Conservation (phyloP, 1,140 invertebrate genomes). For the Meloidogyne hapla region DNA sequence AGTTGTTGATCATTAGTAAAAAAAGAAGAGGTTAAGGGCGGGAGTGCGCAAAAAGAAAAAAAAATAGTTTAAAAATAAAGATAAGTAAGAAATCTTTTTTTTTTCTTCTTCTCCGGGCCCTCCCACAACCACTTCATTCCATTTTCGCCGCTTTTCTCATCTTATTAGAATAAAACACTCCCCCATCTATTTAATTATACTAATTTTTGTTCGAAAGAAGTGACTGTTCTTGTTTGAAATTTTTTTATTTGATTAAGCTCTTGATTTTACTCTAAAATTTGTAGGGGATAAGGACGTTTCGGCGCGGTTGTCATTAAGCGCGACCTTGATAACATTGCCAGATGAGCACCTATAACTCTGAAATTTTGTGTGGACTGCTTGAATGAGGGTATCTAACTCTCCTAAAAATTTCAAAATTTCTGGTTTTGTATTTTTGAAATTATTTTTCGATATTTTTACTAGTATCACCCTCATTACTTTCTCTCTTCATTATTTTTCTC, state of each 20-base stretch:
- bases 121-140: neutral
- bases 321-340: too few species aligned
- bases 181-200: slow-evolving; percentile 5
- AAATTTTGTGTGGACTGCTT: too few species aligned
- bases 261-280: neutral
- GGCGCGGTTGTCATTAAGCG: too few species aligned
- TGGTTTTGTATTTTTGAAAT: too few species aligned
- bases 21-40: neutral
- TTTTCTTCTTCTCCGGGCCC: neutral
- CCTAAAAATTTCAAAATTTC: too few species aligned
- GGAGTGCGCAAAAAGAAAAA: neutral
- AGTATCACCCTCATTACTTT: neutral
- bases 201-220: neutral
- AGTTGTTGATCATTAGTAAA: neutral
- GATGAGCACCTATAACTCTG: too few species aligned
- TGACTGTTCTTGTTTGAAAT: neutral
- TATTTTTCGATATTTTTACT: too few species aligned
- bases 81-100: neutral
- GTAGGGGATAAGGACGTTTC: neutral
- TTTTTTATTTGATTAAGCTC: neutral
- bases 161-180: neutral
- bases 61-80: neutral
- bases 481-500: neutral
- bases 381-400: too few species aligned
- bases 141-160: neutral